Evolutionary conservation across 2,888 invertebrate genomes (phyloP).

Genomic region (Lasioglossum vierecki): DNA sequence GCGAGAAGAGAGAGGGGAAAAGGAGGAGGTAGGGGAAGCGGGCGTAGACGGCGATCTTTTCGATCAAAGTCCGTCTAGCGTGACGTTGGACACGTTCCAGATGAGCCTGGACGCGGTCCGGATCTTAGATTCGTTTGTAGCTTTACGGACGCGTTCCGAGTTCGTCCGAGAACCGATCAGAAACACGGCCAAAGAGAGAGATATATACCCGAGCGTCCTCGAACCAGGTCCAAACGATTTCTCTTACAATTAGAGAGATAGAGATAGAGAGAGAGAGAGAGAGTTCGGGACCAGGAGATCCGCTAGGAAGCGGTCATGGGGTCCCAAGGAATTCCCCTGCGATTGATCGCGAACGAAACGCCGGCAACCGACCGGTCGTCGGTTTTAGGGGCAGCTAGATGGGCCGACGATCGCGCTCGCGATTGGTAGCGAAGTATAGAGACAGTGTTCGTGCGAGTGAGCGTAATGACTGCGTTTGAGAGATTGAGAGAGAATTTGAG

Average conservation of each 20-base stretch:
- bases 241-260: neutral
- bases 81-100: constrained; percentile 16
- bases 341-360: neutral
- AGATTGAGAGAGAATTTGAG: neutral
- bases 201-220: constrained; percentile 8
- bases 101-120: constrained; percentile 28
- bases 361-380: neutral
- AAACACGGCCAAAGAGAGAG: neutral
- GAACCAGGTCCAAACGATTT: constrained; percentile 17
- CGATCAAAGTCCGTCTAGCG: constrained; percentile 13
- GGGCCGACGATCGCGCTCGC: constrained; percentile 13
- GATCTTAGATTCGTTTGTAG: constrained; percentile 32
- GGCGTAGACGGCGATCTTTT: neutral
- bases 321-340: neutral
- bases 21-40: neutral
- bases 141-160: constrained; percentile 22
- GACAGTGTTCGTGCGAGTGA: neutral
- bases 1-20: neutral
- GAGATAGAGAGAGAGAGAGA: neutral
- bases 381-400: constrained; percentile 22
- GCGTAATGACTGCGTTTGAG: neutral
- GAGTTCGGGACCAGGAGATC: neutral
- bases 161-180: neutral
- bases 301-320: neutral
- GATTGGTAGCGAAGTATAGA: neutral